phyloP scores from a whole-genome alignment of 2,888 invertebrate species.

The Pecten maximus region DNA sequence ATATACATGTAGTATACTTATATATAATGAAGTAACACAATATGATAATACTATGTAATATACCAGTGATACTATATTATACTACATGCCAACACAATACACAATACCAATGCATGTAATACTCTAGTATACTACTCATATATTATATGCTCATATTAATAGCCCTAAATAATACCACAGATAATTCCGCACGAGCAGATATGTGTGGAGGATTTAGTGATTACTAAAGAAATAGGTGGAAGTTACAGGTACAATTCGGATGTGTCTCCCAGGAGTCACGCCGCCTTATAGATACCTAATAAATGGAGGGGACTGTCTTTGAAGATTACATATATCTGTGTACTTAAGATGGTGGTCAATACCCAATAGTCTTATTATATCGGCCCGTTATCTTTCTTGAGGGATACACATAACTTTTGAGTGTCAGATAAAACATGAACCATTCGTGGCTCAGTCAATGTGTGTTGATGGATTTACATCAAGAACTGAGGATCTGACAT shows the following conservation, averaged over 20 bases:
- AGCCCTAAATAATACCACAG: too few species aligned
- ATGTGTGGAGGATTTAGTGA: not conserved
- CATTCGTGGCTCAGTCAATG: not conserved
- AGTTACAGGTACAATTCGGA: not conserved
- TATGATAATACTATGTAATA: too few species aligned
- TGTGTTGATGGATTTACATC: not conserved
- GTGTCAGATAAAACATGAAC: not conserved
- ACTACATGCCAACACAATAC: too few species aligned
- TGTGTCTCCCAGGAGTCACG: not conserved
- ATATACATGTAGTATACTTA: too few species aligned
- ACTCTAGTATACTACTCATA: too few species aligned
- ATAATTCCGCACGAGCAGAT: too few species aligned
- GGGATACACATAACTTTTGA: not conserved
- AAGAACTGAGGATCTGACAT: not conserved
- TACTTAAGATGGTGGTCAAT: slow-evolving; percentile 11
- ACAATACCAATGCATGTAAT: too few species aligned
- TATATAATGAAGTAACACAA: too few species aligned
- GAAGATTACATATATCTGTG: not conserved
- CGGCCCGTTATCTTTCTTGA: not conserved
- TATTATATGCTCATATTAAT: too few species aligned
- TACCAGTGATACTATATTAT: too few species aligned
- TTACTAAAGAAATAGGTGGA: not conserved
- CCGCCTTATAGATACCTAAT: not conserved
- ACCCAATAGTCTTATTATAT: not conserved
- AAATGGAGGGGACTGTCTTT: not conserved